Evolutionary conservation across 2,113 vertebrate species (phyloP).

Genomic region (Pteropus alecto): DNA sequence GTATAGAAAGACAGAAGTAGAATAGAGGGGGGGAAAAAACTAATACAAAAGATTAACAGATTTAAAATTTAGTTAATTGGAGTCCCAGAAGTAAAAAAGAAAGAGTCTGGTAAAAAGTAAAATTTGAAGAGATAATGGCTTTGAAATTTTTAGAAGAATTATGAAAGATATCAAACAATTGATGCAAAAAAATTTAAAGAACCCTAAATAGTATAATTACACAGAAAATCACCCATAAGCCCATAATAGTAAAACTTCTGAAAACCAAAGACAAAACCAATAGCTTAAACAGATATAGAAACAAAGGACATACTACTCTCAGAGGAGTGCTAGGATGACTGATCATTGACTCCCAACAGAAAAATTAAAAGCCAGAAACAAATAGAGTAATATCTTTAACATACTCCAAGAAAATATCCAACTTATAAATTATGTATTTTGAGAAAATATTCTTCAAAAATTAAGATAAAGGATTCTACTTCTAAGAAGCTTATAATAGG

Average conservation of each 20-base stretch:
- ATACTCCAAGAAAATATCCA: background rate
- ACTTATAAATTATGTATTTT: background rate
- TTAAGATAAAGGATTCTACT: background rate
- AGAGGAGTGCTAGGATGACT: background rate
- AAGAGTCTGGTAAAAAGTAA: background rate
- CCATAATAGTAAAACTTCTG: background rate
- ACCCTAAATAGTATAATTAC: background rate
- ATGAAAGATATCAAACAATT: background rate
- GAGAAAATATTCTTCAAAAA: constrained; percentile 17
- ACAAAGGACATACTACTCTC: background rate
- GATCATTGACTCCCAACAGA: background rate
- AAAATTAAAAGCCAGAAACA: background rate
- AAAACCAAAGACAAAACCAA: background rate
- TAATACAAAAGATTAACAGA: background rate
- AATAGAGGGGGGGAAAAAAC: background rate
- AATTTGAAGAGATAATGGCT: background rate
- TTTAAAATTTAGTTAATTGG: background rate
- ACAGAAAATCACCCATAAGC: background rate
- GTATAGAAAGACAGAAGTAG: background rate
- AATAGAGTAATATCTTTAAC: background rate
- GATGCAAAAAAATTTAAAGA: background rate
- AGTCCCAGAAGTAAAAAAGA: background rate
- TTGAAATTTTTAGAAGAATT: background rate
- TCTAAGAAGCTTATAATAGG: background rate
- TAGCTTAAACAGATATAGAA: background rate